Conservation (phyloP, 2,888 invertebrate species). For the Catocala sponsa region DNA sequence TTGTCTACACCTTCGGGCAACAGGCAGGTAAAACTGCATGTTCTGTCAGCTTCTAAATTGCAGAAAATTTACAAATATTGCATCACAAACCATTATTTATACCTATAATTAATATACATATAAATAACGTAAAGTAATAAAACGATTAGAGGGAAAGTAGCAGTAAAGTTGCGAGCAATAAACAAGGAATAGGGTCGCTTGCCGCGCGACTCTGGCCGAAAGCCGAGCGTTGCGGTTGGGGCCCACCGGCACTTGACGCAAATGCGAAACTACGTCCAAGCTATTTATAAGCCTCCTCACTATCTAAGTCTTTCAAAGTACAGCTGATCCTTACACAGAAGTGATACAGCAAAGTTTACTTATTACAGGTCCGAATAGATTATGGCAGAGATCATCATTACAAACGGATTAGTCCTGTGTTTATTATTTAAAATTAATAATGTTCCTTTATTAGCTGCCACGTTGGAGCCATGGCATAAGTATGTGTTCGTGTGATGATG, state of each 20-base stretch:
- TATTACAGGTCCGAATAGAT: background rate
- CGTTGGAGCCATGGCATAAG: too few species aligned
- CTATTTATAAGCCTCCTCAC: slow-evolving; percentile 44
- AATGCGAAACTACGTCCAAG: slow-evolving; percentile 42
- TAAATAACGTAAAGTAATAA: slow-evolving; percentile 50
- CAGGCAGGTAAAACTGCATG: too few species aligned
- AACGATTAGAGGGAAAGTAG: slow-evolving; percentile 48
- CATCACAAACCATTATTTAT: too few species aligned
- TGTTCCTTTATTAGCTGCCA: too few species aligned
- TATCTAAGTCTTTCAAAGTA: slow-evolving; percentile 39
- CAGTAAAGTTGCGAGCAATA: slow-evolving; percentile 53
- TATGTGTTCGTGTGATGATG: too few species aligned
- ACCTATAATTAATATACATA: slow-evolving; percentile 11
- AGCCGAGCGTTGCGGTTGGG: slow-evolving; percentile 40
- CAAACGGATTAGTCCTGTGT: too few species aligned
- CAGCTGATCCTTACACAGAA: slow-evolving; percentile 32
- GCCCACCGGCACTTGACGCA: slow-evolving; percentile 44
- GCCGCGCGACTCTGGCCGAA: slow-evolving; percentile 26
- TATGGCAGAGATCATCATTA: too few species aligned
- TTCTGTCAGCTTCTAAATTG: too few species aligned
- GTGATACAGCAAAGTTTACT: slow-evolving; percentile 29
- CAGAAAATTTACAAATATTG: too few species aligned
- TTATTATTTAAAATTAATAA: too few species aligned
- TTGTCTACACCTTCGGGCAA: too few species aligned
- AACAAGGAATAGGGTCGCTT: slow-evolving; percentile 50